Evolutionary conservation across 2,113 vertebrate species (phyloP), one percentile per base, ranked within the genome.

Genomic region (Thalassoma bifasciatum): DNA sequence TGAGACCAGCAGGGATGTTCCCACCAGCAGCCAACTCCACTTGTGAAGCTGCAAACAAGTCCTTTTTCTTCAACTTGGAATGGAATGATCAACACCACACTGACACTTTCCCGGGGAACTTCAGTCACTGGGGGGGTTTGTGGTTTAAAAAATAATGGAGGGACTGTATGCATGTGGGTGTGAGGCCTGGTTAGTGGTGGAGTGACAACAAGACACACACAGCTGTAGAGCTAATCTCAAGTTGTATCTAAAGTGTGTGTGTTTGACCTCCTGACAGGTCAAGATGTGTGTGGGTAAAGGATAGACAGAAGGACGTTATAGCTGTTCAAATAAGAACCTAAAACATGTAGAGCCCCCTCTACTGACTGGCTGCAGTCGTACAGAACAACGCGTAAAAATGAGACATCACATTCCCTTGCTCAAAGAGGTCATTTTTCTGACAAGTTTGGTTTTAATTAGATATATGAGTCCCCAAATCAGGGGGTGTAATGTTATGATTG

Each of bases 41-140:
- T 64, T 86, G 83, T 77, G 84, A 62, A 75, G 83, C 66, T 76
- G 62, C 81, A 89, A 83, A 86, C 62, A 71, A 80, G 52, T 85
- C 78, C 42, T 69, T 59, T 69, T 59, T 52, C 67, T 24, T 77
- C 44, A 17, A 72, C 56, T 61, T 79, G 37, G 42, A 3, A 6
- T 24, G 21, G 56, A 44, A 65, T 54, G 72, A 79, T 86, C 82
- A 81, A 72, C 83, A 73, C 74, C 82, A 84, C 70, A 66, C 80
- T 66, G 85, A 83, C 63, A 83, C 84, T 68, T 89, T 82, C 75
- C 58, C 70, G 59, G 49, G 23, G 30, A 38, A 71, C 66, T 66
- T 54, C 34, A 82, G 38, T 77, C 73, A 77, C 36, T 36, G 2
- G 5, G 16, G 47, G 21, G 51, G 26, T 17, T 34, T 3, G 30